Conservation (phyloP, 2,888 invertebrate genomes). For the Eupithecia subumbrata region DNA sequence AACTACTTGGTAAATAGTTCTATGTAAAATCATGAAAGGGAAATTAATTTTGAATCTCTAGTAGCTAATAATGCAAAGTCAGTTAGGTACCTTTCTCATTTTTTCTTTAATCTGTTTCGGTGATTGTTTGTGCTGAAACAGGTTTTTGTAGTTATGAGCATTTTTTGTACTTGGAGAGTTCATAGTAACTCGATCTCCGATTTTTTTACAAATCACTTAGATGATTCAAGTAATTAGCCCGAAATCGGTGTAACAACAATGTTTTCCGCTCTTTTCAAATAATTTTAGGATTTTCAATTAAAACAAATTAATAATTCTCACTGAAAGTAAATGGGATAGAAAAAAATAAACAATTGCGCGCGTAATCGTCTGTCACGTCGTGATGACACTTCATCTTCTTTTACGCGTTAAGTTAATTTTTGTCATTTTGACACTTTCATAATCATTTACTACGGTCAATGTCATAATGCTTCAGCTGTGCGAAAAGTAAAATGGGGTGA, state of each 20-base stretch:
- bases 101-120: conserved; percentile 76
- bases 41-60: background rate
- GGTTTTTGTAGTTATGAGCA: conserved; percentile 69
- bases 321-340: too few species aligned
- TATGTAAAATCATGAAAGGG: background rate
- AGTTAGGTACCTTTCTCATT: conserved; percentile 68
- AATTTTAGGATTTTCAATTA: background rate
- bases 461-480: too few species aligned
- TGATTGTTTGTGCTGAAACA: conserved; percentile 64
- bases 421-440: too few species aligned
- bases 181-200: conserved; percentile 53
- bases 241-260: background rate
- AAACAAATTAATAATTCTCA: background rate
- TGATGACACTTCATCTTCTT: too few species aligned
- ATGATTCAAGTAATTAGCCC: background rate
- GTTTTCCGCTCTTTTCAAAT: background rate
- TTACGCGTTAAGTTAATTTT: too few species aligned
- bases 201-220: background rate
- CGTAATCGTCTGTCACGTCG: too few species aligned
- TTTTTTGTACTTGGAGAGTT: conserved; percentile 56
- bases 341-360: too few species aligned
- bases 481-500: too few species aligned
- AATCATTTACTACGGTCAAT: too few species aligned
- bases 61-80: background rate
- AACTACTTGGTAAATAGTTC: background rate